Evolutionary conservation across 2,113 vertebrate genomes (phyloP), one percentile per base, ranked within the genome.

Genomic region (human): DNA sequence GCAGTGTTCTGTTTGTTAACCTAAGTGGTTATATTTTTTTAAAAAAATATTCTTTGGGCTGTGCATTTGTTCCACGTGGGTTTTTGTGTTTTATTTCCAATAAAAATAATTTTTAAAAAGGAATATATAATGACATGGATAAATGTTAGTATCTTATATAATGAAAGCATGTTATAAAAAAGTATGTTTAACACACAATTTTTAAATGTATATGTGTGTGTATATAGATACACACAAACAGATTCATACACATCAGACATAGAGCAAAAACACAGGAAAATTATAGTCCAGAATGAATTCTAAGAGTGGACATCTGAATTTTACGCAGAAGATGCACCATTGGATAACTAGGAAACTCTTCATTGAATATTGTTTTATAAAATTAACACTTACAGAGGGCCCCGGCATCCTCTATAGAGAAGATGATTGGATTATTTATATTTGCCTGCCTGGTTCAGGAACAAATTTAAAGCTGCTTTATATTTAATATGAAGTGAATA

Each of bases 311-410:
- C 4, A 23, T 78, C 18, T 93, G 30, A 17, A 12, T 96, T 93
- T 94, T 91, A 64, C 2, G 30, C 16, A 78, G 78, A 89, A 79
- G 85, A 18, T 20, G 8, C 22, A 40, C 30, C 72, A 20, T 78
- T 93, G 95, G 82, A 76, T 78, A 75, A 91, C 23, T 72, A 55
- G 38, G n/a, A 91, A 91, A 91, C 82, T 76, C n/a, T 85, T 92
- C 20, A 32, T 92, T 89, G 72, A 92, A 40, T 89, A 23, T 75
- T 86, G 23, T 76, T 78, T 94, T 76, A 86, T 79, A 50, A 89
- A 57, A 85, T 85, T 92, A 94, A 48, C n/a, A 89, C 3, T 8
- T 75, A 23, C 27, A 72, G n/a, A 70, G 35, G 17, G 48, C 66
- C 32, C 16, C 66, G 79, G 9, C 45, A 23, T 72, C 25, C 32